Conservation (phyloP, 1,140 invertebrate genomes). For the Leptopilina boulardi region DNA sequence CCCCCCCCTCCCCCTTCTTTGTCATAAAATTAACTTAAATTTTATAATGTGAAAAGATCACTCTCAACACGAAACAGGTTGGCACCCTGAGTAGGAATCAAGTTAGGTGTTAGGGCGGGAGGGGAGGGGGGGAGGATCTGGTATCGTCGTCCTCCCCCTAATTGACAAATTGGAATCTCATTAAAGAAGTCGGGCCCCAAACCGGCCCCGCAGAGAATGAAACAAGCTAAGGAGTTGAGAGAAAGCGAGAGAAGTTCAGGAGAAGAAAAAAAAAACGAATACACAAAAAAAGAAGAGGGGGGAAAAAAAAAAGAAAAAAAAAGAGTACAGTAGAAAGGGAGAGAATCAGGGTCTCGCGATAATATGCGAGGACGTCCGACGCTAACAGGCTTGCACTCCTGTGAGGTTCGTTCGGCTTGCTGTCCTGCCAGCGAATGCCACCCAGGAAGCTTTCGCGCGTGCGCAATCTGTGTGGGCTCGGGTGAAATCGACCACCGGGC, state of each 20-base stretch:
- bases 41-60: not conserved
- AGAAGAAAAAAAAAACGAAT: conserved; percentile 34
- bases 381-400: conserved; percentile 70
- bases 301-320: conserved; percentile 45
- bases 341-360: conserved; percentile 65
- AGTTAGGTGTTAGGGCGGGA: conserved; percentile 48
- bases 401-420: conserved; percentile 57
- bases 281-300: conserved; percentile 46
- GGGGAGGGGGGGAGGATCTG: conserved; percentile 50
- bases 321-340: conserved; percentile 56
- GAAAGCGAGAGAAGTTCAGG: conserved; percentile 35
- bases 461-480: conserved; percentile 75
- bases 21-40: conserved; percentile 4
- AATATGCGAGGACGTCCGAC: conserved; percentile 70
- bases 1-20: too few species aligned
- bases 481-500: conserved; percentile 62
- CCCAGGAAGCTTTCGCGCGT: conserved; percentile 75
- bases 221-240: conserved; percentile 42
- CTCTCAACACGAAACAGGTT: not conserved
- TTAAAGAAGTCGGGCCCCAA: conserved; percentile 71
- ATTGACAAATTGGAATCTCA: conserved; percentile 84
- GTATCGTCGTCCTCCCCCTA: conserved; percentile 74
- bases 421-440: conserved; percentile 74
- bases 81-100: conserved; percentile 25
- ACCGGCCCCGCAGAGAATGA: conserved; percentile 22